Evolutionary conservation across 1,140 invertebrate genomes (phyloP), one percentile per base, ranked within the genome.

Genomic region (Hypothenemus hampei): DNA sequence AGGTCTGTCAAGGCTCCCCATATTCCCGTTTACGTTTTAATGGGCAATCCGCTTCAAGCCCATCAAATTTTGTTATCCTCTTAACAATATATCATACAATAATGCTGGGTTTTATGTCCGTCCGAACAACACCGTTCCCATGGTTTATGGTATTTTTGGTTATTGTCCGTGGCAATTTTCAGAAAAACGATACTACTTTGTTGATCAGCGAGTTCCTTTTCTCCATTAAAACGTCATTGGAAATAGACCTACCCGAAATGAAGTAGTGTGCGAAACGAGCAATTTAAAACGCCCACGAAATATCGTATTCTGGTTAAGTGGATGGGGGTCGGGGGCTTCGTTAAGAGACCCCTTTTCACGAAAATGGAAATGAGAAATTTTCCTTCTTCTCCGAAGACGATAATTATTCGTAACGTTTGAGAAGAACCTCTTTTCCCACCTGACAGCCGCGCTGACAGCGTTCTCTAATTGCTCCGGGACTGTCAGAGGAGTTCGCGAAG

Each of bases 401-500:
- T 55, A 55, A 55, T 55, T 55, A 55, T 55, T n/a, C n/a, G n/a
- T n/a, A n/a, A n/a, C 44, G 45, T 41, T 16, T 21, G 26, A 46
- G 20, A 37, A 48, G 52, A n/a, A n/a, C n/a, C 43, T 46, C 52
- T 49, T 59, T 58, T 50, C 48, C 53, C 54, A 62, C 48, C 50
- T 60, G 60, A 60, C 60, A 62, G 33, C 37, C 43, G n/a, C n/a
- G n/a, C n/a, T n/a, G 45, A 44, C 59, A 61, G 59, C 61, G n/a
- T n/a, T n/a, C n/a, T 59, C 63, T 65, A 65, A 65, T 65, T 61
- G 58, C 58, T n/a, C n/a, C n/a, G 26, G 11, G 33, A 22, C 39
- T 40, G 40, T 56, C 54, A 53, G n/a, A n/a, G 24, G 51, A 45
- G 35, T 36, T 57, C 57, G 47, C 47, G 35, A 36, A n/a, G 26